A percentile compares a stretch with the other conserved stretches of the same genome.
These are phyloP conservation scores for Silurus glanis DNA, from an alignment of 2,113 vertebrate genomes.

Conservation along the genomic window DNA sequence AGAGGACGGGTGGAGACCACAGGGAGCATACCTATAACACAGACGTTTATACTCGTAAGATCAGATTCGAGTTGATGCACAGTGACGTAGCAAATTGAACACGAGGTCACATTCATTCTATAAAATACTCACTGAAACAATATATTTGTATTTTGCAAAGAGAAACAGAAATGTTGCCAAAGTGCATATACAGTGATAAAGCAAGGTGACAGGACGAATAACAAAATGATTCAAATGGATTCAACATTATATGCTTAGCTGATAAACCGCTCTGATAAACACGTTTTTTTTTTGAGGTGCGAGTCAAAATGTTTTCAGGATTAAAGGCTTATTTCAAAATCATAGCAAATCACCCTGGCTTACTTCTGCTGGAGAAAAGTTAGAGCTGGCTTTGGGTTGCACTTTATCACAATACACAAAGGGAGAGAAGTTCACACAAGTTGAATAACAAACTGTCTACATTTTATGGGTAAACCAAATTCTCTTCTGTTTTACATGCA, in stretches of 20 bases:
- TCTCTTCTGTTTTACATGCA: no score
- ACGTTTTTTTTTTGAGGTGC: not conserved
- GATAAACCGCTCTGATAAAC: not conserved
- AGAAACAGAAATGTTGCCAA: not conserved
- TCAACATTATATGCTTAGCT: not conserved
- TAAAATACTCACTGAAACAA: not conserved
- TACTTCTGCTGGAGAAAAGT: not conserved
- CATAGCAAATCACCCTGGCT: not conserved
- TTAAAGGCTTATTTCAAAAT: not conserved
- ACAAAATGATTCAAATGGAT: not conserved
- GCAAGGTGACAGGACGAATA: not conserved
- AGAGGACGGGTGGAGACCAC: slow-evolving; percentile 79
- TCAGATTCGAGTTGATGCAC: not conserved
- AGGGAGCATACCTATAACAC: slow-evolving; percentile 76
- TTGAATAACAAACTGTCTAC: no score
- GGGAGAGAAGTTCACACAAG: no score
- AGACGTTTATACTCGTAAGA: not conserved
- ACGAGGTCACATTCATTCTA: not conserved
- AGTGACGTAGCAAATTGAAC: not conserved
- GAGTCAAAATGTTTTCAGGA: not conserved
- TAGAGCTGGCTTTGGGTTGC: no score
- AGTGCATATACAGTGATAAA: not conserved
- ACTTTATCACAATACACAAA: no score
- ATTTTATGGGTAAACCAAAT: no score
- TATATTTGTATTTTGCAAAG: not conserved